These are phyloP conservation scores for Calidris pugnax DNA, from an alignment of 2,113 vertebrate genomes.

Conservation along the genomic window DNA sequence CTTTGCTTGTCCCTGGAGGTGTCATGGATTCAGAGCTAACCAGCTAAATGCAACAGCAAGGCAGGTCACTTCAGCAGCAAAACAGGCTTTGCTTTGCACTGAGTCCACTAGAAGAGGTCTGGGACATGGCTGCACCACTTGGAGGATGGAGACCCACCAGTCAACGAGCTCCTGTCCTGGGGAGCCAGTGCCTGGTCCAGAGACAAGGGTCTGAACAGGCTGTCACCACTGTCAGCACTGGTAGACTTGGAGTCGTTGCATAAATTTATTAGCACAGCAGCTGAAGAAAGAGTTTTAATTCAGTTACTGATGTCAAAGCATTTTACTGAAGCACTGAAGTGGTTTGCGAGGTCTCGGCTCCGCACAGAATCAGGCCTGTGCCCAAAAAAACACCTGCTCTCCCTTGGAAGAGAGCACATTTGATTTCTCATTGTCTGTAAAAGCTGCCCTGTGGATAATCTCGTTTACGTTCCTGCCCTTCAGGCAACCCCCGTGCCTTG, in stretches of 20 bases:
- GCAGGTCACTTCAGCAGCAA: background rate
- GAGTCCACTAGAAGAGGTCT: background rate
- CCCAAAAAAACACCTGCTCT: background rate
- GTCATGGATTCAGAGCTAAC: background rate
- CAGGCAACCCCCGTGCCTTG: background rate
- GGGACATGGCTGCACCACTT: background rate
- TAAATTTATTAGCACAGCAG: background rate
- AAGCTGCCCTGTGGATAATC: background rate
- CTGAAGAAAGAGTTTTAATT: background rate
- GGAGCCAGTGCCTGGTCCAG: background rate
- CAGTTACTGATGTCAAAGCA: background rate
- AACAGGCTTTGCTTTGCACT: background rate
- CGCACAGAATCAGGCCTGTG: background rate
- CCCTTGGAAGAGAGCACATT: background rate
- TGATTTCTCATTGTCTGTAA: background rate
- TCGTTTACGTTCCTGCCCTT: background rate
- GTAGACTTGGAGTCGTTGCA: background rate
- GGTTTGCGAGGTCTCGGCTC: background rate
- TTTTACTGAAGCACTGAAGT: background rate
- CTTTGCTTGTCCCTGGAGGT: background rate
- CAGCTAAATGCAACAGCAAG: background rate
- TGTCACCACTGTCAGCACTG: background rate
- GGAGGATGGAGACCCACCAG: background rate
- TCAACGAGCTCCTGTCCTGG: rapidly evolving
- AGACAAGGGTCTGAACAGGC: background rate